Percentiles rank a stretch among this genome's conserved stretches.
Evolutionary conservation across 2,888 invertebrate species (phyloP).

Genomic region (Melanotus villosus): DNA sequence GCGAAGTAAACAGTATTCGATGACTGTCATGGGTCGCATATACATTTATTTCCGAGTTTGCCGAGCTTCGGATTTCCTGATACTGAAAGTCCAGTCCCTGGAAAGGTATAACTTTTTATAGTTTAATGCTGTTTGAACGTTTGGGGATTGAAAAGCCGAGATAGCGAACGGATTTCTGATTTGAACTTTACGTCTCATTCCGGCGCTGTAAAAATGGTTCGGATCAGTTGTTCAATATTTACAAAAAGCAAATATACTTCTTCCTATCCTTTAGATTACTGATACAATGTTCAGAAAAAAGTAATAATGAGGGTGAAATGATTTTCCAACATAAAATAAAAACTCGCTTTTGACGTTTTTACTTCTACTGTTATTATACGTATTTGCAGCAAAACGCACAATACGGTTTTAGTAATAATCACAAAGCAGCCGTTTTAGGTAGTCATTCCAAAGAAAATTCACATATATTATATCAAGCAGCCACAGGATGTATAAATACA

Average conservation of each 20-base stretch:
- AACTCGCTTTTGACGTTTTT: too few species aligned
- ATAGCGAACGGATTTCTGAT: slow-evolving; percentile 30
- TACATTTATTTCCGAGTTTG: slow-evolving; percentile 42
- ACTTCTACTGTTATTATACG: too few species aligned
- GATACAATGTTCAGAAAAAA: too few species aligned
- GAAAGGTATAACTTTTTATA: slow-evolving; percentile 53
- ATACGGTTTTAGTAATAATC: too few species aligned
- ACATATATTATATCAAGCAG: background rate
- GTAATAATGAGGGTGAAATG: too few species aligned
- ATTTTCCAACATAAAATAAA: too few species aligned
- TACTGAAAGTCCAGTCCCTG: slow-evolving; percentile 45
- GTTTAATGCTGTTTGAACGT: slow-evolving; percentile 52
- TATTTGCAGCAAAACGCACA: too few species aligned
- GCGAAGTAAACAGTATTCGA: slow-evolving; percentile 34
- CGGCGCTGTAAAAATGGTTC: background rate
- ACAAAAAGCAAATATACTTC: background rate
- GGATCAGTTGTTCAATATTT: slow-evolving; percentile 3
- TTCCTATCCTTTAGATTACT: too few species aligned
- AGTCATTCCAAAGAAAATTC: too few species aligned
- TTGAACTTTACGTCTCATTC: slow-evolving; percentile 30
- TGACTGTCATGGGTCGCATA: slow-evolving; percentile 33
- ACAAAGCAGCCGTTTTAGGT: too few species aligned
- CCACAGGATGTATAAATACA: background rate
- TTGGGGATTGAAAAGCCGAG: slow-evolving; percentile 40
- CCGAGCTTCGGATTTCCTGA: slow-evolving; percentile 36